A percentile compares a stretch with the other conserved stretches of the same genome.
Conservation (phyloP, 2,797 vertebrate genomes). For the Periparus ater region DNA sequence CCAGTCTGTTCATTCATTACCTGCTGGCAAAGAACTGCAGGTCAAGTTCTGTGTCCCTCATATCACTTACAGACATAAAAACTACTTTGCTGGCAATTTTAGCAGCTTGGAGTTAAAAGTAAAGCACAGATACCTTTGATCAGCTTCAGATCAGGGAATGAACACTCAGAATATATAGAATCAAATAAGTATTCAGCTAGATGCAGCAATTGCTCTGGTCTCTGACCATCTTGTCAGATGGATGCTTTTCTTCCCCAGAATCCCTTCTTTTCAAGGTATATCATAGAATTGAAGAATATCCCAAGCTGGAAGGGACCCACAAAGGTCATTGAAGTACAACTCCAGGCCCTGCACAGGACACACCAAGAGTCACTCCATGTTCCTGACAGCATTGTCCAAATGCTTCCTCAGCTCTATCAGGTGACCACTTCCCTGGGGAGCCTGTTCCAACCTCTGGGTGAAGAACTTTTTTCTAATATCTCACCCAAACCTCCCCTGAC, state of each 20-base stretch:
- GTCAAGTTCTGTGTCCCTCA: neutral
- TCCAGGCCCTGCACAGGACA: neutral
- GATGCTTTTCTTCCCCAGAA: neutral
- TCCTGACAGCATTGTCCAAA: neutral
- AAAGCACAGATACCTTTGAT: neutral
- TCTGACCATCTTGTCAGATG: neutral
- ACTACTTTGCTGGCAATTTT: neutral
- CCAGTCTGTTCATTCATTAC: neutral
- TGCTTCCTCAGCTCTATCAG: neutral
- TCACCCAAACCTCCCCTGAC: neutral
- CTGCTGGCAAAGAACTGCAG: neutral
- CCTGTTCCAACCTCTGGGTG: neutral
- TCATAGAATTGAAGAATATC: neutral
- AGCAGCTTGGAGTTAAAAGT: neutral
- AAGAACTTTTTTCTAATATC: neutral
- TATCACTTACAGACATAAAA: neutral
- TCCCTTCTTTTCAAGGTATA: neutral
- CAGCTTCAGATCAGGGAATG: neutral
- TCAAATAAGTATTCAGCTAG: neutral
- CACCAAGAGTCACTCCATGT: neutral
- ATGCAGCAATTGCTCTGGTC: neutral
- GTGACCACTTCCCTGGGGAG: neutral
- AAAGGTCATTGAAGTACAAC: neutral
- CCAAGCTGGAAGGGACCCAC: neutral
- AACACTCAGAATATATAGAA: neutral